Percentiles rank a stretch among this genome's conserved stretches.
Evolutionary conservation across 2,797 vertebrate genomes (phyloP).

Genomic region (Urosaurus nigricauda): DNA sequence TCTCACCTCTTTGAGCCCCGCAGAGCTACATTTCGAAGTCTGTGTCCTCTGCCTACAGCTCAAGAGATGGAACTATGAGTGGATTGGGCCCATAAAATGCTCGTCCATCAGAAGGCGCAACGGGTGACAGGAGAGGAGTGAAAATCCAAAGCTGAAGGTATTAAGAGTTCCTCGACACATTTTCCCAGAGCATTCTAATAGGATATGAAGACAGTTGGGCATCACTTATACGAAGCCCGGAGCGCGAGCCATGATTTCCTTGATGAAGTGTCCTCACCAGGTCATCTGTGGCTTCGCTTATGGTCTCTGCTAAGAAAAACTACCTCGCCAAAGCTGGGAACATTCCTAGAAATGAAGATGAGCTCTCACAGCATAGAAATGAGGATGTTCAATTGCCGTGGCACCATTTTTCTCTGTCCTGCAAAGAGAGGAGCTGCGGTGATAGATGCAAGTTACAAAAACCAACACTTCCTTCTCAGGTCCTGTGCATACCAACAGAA

Average conservation of each 20-base stretch:
- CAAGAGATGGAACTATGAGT: not conserved
- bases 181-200: slow-evolving; percentile 72
- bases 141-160: slow-evolving; percentile 58
- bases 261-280: slow-evolving; percentile 77
- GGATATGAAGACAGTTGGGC: slow-evolving; percentile 62
- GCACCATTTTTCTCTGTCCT: slow-evolving; percentile 80
- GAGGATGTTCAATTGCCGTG: slow-evolving; percentile 80
- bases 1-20: no score
- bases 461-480: slow-evolving; percentile 63
- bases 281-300: slow-evolving; percentile 67
- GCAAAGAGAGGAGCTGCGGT: slow-evolving; percentile 65
- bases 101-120: slow-evolving; percentile 55
- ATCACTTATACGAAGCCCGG: slow-evolving; percentile 72
- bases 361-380: slow-evolving; percentile 76
- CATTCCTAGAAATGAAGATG: slow-evolving; percentile 78
- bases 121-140: slow-evolving; percentile 42
- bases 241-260: slow-evolving; percentile 72
- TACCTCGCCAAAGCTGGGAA: slow-evolving; percentile 74
- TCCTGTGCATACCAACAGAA: slow-evolving; percentile 68
- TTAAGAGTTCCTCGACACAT: slow-evolving; percentile 63
- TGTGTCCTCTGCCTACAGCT: no score
- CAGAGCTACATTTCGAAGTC: not conserved
- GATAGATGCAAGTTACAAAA: slow-evolving; percentile 71
- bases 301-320: slow-evolving; percentile 75
- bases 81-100: slow-evolving; percentile 22